Evolutionary conservation across 2,113 vertebrate genomes (phyloP).

Genomic region (Tychaedon coryphoeus): DNA sequence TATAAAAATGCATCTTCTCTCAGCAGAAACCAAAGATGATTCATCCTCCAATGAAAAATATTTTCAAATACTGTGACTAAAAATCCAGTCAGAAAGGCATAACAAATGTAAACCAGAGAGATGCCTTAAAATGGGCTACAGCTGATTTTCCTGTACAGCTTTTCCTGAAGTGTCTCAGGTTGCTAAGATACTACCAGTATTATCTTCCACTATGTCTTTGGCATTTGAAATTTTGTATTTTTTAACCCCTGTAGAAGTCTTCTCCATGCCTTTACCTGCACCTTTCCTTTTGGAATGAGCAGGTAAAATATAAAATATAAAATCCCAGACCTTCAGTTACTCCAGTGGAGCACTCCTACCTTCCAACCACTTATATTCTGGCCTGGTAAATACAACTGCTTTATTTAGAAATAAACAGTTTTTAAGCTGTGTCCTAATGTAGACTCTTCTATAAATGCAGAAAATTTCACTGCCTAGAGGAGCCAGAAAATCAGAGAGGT

Average conservation of each 20-base stretch:
- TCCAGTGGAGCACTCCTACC: neutral
- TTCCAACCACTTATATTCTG: neutral
- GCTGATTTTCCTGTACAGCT: neutral
- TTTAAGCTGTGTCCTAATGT: neutral
- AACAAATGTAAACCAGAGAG: neutral
- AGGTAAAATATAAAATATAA: no score
- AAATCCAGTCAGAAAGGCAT: neutral
- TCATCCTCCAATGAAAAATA: neutral
- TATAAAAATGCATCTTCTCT: neutral
- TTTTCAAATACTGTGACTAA: neutral
- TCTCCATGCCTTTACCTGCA: neutral
- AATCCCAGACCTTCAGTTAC: neutral
- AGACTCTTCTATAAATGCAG: neutral
- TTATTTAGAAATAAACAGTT: neutral
- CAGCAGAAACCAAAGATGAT: neutral
- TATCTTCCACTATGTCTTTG: neutral
- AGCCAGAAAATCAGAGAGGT: neutral
- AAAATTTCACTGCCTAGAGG: neutral
- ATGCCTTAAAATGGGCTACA: neutral
- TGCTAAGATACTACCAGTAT: conserved; percentile 42
- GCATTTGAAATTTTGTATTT: neutral
- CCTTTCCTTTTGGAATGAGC: neutral
- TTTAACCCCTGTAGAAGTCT: neutral
- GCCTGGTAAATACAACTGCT: neutral
- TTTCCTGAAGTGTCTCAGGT: neutral